These are phyloP conservation scores for Carassius auratus DNA, from an alignment of 2,113 vertebrate species.

Conservation along the genomic window DNA sequence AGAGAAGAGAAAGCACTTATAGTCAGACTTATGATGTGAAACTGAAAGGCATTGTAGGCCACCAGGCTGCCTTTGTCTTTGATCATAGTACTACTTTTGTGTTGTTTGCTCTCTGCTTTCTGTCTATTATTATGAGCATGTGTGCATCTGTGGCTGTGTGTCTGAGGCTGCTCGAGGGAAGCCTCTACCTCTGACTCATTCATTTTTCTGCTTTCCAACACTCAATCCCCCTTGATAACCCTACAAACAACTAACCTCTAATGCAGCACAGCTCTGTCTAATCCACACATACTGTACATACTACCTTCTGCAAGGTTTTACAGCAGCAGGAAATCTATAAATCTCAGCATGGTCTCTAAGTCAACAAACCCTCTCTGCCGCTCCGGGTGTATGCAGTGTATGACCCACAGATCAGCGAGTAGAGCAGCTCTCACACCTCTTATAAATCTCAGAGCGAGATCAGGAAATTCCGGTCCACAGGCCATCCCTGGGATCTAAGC, in stretches of 20 bases:
- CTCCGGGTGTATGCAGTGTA: slow-evolving; percentile 11
- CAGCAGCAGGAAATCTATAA: slow-evolving; percentile 62
- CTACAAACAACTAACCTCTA: slow-evolving; percentile 36
- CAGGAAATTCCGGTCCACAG: slow-evolving; percentile 56
- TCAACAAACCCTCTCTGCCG: slow-evolving; percentile 23
- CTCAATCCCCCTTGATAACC: slow-evolving; percentile 32
- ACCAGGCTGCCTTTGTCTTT: neutral
- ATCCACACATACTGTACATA: slow-evolving; percentile 18
- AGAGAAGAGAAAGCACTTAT: neutral
- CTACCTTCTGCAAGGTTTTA: slow-evolving; percentile 15
- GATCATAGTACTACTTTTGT: neutral
- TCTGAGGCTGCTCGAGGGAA: slow-evolving; percentile 45
- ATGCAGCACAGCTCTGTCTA: slow-evolving; percentile 30
- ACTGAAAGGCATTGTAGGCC: neutral
- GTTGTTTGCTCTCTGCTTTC: neutral
- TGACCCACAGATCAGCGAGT: slow-evolving; percentile 13
- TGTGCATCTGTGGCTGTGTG: slow-evolving; percentile 38
- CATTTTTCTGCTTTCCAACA: neutral
- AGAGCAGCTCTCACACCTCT: slow-evolving; percentile 27
- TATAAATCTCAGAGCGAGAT: slow-evolving; percentile 29
- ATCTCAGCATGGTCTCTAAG: slow-evolving; percentile 62
- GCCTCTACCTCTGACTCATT: neutral
- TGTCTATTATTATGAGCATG: slow-evolving; percentile 55
- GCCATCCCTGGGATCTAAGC: slow-evolving; percentile 26
- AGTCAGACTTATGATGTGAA: neutral